These are phyloP conservation scores for Odontocerum albicorne DNA, from an alignment of 2,888 invertebrate species.

Conservation along the genomic window DNA sequence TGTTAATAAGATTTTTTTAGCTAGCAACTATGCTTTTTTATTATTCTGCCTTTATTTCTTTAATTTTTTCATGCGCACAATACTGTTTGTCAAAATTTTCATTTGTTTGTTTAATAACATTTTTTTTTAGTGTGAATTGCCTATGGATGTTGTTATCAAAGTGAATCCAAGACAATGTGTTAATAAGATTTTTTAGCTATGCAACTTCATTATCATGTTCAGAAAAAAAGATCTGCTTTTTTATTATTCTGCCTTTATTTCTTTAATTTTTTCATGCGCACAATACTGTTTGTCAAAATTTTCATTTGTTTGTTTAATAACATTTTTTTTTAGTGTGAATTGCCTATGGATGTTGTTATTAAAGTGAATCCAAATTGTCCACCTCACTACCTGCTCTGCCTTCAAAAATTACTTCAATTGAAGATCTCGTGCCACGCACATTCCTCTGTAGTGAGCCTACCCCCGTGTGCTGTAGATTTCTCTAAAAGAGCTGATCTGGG, in stretches of 20 bases:
- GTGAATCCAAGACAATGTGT: slow-evolving; percentile 66
- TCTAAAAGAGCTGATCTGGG: slow-evolving; percentile 37
- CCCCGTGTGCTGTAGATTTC: slow-evolving; percentile 42
- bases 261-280: no score
- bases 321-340: slow-evolving; percentile 47
- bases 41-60: no score
- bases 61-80: no score
- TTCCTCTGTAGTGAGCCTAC: slow-evolving; percentile 58
- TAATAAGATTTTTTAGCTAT: no score
- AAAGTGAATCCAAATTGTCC: slow-evolving; percentile 64
- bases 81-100: not conserved
- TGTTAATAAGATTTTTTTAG: no score
- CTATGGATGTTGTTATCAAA: slow-evolving; percentile 66
- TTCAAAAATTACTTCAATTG: slow-evolving; percentile 61
- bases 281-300: not conserved
- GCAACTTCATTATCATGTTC: no score
- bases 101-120: slow-evolving; percentile 41
- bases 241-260: no score
- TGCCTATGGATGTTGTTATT: slow-evolving; percentile 63
- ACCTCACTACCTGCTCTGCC: slow-evolving; percentile 66
- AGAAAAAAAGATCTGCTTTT: no score
- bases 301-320: slow-evolving; percentile 41
- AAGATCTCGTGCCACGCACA: slow-evolving; percentile 59
- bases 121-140: slow-evolving; percentile 48
- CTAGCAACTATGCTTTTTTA: no score